Conservation (phyloP, 2,888 invertebrate genomes). For the Tridacna crocea region DNA sequence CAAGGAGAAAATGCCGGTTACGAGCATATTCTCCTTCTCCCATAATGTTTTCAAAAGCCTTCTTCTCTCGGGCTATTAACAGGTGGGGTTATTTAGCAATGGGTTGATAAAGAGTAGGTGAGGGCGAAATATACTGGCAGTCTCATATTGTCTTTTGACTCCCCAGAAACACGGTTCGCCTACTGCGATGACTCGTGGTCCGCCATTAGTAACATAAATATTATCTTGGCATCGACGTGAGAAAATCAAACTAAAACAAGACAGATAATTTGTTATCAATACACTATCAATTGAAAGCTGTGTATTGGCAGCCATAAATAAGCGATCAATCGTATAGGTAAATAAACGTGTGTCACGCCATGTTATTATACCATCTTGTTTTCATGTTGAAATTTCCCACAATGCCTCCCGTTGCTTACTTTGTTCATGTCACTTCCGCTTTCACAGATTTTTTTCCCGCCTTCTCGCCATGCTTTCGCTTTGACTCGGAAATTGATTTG, state of each 20-base stretch:
- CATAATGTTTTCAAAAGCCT: no score
- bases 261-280: conserved; percentile 22
- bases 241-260: conserved; percentile 24
- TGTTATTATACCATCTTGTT: not conserved
- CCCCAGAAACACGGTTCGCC: no score
- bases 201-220: conserved; percentile 26
- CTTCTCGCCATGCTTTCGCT: not conserved
- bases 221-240: conserved; percentile 22
- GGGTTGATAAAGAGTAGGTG: no score
- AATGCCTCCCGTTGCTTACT: conserved; percentile 7
- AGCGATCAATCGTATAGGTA: conserved; percentile 14
- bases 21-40: no score
- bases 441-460: conserved; percentile 1
- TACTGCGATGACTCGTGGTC: not conserved
- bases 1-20: no score
- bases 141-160: no score
- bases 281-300: conserved; percentile 18
- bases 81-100: no score
- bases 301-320: conserved; percentile 2
- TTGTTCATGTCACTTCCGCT: conserved; percentile 14
- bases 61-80: no score
- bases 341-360: conserved; percentile 21
- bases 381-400: conserved; percentile 11
- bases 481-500: not conserved
- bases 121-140: no score